Evolutionary conservation across 2,113 vertebrate species (phyloP).

Genomic region (Bolborhynchus lineola): DNA sequence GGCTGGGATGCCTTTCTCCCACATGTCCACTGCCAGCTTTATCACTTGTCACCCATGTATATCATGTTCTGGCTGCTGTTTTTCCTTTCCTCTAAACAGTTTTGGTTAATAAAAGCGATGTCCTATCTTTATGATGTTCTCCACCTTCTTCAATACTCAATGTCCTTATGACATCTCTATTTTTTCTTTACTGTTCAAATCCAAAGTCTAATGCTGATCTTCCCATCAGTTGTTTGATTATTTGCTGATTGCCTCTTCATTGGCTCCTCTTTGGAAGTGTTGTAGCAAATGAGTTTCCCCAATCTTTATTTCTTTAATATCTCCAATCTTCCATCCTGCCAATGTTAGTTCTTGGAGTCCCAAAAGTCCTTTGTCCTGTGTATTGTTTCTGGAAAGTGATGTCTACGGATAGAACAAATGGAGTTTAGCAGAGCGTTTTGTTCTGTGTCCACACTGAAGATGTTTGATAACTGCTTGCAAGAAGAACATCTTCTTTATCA

Average conservation of each 20-base stretch:
- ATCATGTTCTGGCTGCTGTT: not conserved
- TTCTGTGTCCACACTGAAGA: not conserved
- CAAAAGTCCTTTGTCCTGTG: not conserved
- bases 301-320: not conserved
- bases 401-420: not conserved
- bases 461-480: not conserved
- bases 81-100: not conserved
- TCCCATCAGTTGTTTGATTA: not conserved
- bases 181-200: not conserved
- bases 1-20: not conserved
- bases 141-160: not conserved
- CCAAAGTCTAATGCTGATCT: not conserved
- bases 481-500: not conserved
- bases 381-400: not conserved
- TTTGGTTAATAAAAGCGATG: constrained; percentile 35
- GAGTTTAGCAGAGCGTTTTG: not conserved
- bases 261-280: not conserved
- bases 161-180: not conserved
- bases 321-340: not conserved
- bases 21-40: not conserved
- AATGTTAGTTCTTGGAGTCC: not conserved
- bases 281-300: not conserved
- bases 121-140: not conserved
- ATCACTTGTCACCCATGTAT: not conserved
- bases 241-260: not conserved